Base-by-base conservation (phyloP, 2,888 invertebrate genomes). In the Perizoma affinitatum region DNA sequence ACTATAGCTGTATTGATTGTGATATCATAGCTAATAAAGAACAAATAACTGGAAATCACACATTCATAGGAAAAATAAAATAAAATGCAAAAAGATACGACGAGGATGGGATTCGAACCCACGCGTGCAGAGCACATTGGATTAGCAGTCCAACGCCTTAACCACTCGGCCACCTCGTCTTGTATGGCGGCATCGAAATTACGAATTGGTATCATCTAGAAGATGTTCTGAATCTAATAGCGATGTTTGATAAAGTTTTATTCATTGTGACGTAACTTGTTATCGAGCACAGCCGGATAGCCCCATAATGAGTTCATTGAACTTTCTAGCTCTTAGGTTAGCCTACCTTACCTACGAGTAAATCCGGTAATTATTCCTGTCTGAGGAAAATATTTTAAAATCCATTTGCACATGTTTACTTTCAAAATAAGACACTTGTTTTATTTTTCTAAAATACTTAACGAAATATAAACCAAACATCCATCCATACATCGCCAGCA, bases 121-220 rank as follows among this genome's bases (percentile, higher is more conserved):
- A 95, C 95, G 95, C 95, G 95, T 95, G 95, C 95, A 95, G 95
- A 95, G 95, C 95, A 95, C 95, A 95, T 95, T 95, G 95, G 95
- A 95, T 96, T 96, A 96, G 95, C 96, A 95, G 95, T 95, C 95
- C 95, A 95, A 95, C 95, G 95, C 95, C 95, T 95, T 95, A 95
- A 95, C 95, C 96, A 95, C 96, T 96, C 96, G 95, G 95, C 95
- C 95, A 95, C 95, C 95, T 95, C 95, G 95, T 95, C 95, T 76
- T 78, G 76, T 45, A 7, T 6, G 5, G n/a, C 4, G 0, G 1
- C 22, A 1, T 43, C 63, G 76, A 85, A 85, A 84, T 80, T 78
- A 45, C 7, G 0, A 53, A 44, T 22, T 4, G 0, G 38, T 58
- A 44, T 7, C 59, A 46, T 48, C 33, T 9, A 40, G n/a, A 36